Evolutionary conservation across 2,113 vertebrate genomes (phyloP), one percentile per base, ranked within the genome.

Genomic region (Hylia prasina): DNA sequence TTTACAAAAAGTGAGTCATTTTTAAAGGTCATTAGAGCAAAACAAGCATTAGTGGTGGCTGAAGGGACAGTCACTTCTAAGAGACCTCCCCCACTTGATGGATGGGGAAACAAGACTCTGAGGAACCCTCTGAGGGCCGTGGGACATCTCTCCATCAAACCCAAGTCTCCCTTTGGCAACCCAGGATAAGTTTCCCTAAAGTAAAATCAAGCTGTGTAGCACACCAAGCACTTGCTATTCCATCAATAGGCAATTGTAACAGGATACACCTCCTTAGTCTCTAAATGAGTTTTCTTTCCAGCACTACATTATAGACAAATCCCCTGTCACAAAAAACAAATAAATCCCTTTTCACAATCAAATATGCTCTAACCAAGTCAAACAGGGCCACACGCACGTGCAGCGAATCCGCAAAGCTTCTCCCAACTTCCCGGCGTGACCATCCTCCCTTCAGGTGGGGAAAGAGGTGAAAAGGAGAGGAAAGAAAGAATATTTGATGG

Each of bases 261-360:
- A 64, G 82, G 96, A 96, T 96, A 96, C 93, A 96, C 93, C 77
- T 93, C 85, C 78, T 85, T 85, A 54, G 88, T 76, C 91, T 91
- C 95, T 95, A 92, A 80, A 95, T 96, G 92, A 94, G 92, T 80
- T 97, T 90, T 93, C 96, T 98, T 96, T 96, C 96, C 96, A 96
- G 88, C 93, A 79, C 96, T 94, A 94, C 96, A 81, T 96, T 97
- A 95, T 63, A 87, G 92, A 92, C 72, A 89, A 96, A 96, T 97
- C 95, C 94, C 82, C 14, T 56, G 92, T 82, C 93, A 96, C 82
- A 88, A 95, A 97, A 94, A 87, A 57, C 33, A 91, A 96, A 95
- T 81, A 93, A 92, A 95, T 83, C 75, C 87, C 78, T 50, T 94
- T 91, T 91, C 73, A 72, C 72, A 82, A 93, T 87, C 96, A 96